Percentiles rank a stretch among this genome's conserved stretches.
These are phyloP conservation scores for Dryocosmus kuriphilus DNA, from an alignment of 2,888 invertebrate species.

Conservation along the genomic window DNA sequence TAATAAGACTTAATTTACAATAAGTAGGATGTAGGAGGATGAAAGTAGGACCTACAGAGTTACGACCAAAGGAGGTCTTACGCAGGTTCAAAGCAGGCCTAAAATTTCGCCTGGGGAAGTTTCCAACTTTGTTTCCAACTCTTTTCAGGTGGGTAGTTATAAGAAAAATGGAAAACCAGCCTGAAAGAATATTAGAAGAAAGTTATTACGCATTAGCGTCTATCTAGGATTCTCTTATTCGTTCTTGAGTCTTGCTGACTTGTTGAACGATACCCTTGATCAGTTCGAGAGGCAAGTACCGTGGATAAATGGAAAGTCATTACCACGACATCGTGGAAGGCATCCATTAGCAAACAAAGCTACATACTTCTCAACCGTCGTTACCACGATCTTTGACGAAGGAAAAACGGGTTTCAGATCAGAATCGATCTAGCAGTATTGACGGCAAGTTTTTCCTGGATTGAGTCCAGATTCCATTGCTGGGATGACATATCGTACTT, in stretches of 20 bases:
- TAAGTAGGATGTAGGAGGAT: too few species aligned
- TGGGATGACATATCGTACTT: conserved; percentile 6
- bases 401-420: conserved; percentile 29
- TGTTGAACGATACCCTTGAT: conserved; percentile 16
- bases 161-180: neutral
- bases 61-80: too few species aligned
- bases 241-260: conserved; percentile 11
- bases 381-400: conserved; percentile 11
- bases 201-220: conserved; percentile 20
- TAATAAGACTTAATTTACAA: too few species aligned
- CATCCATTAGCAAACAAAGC: conserved; percentile 44
- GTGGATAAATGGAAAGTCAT: conserved; percentile 41
- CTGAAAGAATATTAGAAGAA: neutral
- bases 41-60: too few species aligned
- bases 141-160: neutral
- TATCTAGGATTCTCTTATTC: neutral
- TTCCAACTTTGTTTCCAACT: neutral
- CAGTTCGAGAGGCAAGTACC: neutral
- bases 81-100: too few species aligned
- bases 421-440: neutral
- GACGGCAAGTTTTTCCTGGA: conserved; percentile 17
- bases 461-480: conserved; percentile 12
- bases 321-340: conserved; percentile 24
- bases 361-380: conserved; percentile 28
- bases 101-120: too few species aligned